Base-by-base conservation (phyloP, 2,888 invertebrate species). In the Lamellibrachia columna region DNA sequence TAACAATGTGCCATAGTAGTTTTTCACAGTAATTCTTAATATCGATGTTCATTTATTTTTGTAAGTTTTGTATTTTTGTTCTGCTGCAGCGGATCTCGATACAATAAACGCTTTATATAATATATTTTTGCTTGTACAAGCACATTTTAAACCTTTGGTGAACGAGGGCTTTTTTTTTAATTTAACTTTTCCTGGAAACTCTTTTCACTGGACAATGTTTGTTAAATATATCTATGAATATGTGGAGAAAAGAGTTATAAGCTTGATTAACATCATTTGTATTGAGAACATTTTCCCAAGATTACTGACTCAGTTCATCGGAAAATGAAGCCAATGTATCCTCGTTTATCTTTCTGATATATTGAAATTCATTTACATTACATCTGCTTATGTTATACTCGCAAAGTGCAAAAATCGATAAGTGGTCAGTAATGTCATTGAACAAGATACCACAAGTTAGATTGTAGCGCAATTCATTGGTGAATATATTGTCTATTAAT, bases 321-420 rank as follows among this genome's bases (percentile, higher is more conserved):
- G 75, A 75, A 75, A 75, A 75, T 75, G 15, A 75, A 75, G 75
- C 75, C 75, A 75, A 15, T 75, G 75, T 22, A 75, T 75, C 75
- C 75, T 75, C 75, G 22, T 75, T 75, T 75, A 75, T 75, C 75
- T 75, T 75, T 75, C 75, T 75, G 75, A 75, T 75, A 75, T 15
- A 75, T 2, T 75, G 75, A 75, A 75, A 75, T 2, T 75, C 15
- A 15, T 75, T 75, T 75, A 75, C 75, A 15, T 75, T 75, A 11
- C 75, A 75, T 15, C 75, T 75, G 75, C 15, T 75, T 15, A 15
- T 75, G 75, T 75, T 75, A 22, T 75, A 75, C 75, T 75, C 75
- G 15, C 75, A 75, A 15, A 75, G 15, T 75, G 75, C 3, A 75
- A 75, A 11, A 75, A 75, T 3, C 15, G 15, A 15, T 75, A 75